Evolutionary conservation across 2,113 vertebrate genomes (phyloP).

Genomic region (Athene noctua): DNA sequence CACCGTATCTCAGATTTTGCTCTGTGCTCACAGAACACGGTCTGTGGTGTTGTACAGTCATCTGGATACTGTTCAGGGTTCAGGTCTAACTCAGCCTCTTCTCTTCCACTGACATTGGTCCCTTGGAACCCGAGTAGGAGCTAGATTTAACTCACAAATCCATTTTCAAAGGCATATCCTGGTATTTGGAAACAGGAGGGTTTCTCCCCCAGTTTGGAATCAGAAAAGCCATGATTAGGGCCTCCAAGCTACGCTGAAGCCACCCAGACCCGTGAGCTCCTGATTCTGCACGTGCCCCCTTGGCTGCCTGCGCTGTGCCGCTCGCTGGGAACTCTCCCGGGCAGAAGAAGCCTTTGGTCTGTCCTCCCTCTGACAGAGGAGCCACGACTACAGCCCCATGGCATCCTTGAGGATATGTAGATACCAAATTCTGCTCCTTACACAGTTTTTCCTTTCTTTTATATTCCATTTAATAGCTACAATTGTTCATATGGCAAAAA

Average conservation of each 20-base stretch:
- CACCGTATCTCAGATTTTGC: not conserved
- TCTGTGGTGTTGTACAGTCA: not conserved
- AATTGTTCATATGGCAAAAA: not conserved
- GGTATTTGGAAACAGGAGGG: not conserved
- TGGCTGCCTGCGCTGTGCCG: not conserved
- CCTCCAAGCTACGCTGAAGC: not conserved
- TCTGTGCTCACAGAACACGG: not conserved
- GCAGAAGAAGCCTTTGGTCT: not conserved
- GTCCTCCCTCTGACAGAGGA: not conserved
- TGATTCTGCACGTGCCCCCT: fast-evolving
- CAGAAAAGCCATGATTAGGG: not conserved
- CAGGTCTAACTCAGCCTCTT: not conserved
- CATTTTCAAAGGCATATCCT: not conserved
- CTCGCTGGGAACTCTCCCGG: not conserved
- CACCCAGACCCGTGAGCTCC: not conserved
- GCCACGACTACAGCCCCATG: not conserved
- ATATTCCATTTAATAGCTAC: not conserved
- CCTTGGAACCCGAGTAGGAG: fast-evolving
- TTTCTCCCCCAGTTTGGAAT: not conserved
- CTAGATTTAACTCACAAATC: not conserved
- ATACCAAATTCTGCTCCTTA: not conserved
- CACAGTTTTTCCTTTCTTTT: not conserved
- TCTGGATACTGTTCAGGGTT: not conserved
- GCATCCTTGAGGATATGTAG: not conserved
- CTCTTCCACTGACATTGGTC: fast-evolving